Evolutionary conservation across 1,140 invertebrate species (phyloP), one percentile per base, ranked within the genome.

Genomic region (Caenorhabditis remanei): DNA sequence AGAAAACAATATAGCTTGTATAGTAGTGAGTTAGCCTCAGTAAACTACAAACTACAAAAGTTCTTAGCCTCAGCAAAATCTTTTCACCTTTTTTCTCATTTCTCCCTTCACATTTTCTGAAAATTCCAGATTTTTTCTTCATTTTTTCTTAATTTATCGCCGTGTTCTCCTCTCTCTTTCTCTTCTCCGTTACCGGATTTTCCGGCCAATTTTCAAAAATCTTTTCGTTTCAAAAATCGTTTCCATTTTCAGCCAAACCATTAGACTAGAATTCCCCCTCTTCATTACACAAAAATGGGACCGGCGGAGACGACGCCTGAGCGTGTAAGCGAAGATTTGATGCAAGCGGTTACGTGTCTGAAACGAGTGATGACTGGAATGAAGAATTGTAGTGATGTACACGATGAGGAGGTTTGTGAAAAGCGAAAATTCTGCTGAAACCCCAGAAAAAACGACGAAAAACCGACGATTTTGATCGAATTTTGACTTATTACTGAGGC

Each of bases 271-370:
- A 53, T 46, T 9, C 65, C 40, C 4, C 16, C 14, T 32, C 65
- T 8, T n/a, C 13, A 46, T 48, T 14, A 46, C 6, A 19, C 19
- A 14, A 21, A 11, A 50, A 79, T 79, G 71, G 71, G 71, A 24
- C 32, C 32, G 32, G 40, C 71, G 71, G 71, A 79, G 11, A 79
- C 46, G 46, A 79, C 71, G n/a, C 11, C 71, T 0, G 46, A 50
- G 4, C 71, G 71, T 24, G 71, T 79, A 5, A 50, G 71, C 71
- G 71, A 79, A 14, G 71, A 79, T 50, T n/a, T 79, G 16, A 43
- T 46, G 46, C 71, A 50, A n/a, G 71, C 71, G n/a, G 71, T 79
- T 4, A 79, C 71, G 41, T 79, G 71, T 79, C 46, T 79, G 71
- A 79, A 53, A 53, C 71, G 71, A 9, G 71, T 50, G n/a, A 79